Evolutionary conservation across 2,113 vertebrate genomes (phyloP).

Genomic region (Malaclemys terrapin): DNA sequence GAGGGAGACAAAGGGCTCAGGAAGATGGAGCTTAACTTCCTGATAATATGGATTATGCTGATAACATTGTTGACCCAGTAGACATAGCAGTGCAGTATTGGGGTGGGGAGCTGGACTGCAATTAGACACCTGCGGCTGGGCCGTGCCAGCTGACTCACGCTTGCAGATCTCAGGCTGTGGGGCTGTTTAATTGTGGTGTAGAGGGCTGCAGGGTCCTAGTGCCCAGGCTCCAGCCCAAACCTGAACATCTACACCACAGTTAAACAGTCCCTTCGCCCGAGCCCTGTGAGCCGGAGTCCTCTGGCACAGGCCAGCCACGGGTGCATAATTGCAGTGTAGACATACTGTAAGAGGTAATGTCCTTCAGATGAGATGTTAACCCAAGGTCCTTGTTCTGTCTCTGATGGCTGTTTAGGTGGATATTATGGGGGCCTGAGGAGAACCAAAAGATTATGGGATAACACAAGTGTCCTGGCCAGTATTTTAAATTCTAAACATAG

Average conservation of each 20-base stretch:
- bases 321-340: neutral
- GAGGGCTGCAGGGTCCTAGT: too few relatives aligned
- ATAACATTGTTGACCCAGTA: neutral
- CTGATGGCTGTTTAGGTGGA: neutral
- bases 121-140: too few relatives aligned
- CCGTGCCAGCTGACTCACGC: too few relatives aligned
- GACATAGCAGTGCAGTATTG: neutral
- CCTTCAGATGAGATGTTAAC: neutral
- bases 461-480: neutral
- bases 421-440: rapidly evolving
- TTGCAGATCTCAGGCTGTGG: too few relatives aligned
- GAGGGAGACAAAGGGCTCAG: neutral
- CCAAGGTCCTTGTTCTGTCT: neutral
- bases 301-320: neutral
- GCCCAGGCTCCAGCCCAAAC: neutral
- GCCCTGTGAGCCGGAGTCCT: neutral
- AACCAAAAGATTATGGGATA: rapidly evolving
- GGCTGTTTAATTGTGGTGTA: too few relatives aligned
- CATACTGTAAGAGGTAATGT: neutral
- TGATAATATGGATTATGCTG: neutral
- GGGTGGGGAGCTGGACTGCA: neutral
- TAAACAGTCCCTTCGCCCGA: neutral
- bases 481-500: neutral
- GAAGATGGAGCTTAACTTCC: neutral
- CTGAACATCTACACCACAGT: neutral